These are phyloP conservation scores for Brachionus manjavacas DNA, from an alignment of 1,140 invertebrate species.

Conservation along the genomic window DNA sequence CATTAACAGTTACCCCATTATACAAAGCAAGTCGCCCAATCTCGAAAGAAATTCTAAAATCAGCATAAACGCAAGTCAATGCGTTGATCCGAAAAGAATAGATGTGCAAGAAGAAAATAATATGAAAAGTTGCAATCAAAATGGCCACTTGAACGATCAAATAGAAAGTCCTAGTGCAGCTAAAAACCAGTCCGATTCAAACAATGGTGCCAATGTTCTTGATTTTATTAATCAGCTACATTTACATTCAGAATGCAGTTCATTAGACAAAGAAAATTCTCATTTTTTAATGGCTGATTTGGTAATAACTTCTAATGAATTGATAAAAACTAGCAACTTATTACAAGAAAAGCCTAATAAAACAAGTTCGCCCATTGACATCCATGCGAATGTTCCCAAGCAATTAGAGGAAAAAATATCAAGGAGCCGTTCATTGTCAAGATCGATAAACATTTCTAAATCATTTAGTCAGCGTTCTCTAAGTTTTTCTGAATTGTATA, in stretches of 20 bases:
- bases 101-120: neutral
- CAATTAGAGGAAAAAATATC: neutral
- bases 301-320: constrained; percentile 15
- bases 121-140: neutral
- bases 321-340: neutral
- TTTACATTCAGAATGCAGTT: neutral
- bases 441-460: neutral
- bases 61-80: neutral
- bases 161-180: neutral
- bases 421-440: neutral
- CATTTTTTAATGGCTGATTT: constrained; percentile 38
- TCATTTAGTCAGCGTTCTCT: neutral
- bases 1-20: neutral
- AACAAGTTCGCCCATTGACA: neutral
- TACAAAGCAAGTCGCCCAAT: neutral
- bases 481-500: neutral
- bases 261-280: constrained; percentile 34
- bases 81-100: neutral
- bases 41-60: neutral
- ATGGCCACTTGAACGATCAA: neutral
- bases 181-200: neutral
- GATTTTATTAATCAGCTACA: constrained; percentile 36
- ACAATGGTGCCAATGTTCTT: neutral
- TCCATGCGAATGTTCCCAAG: neutral
- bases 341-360: neutral